Base-by-base conservation (phyloP, 2,113 vertebrate genomes). In the Danionella cerebrum region DNA sequence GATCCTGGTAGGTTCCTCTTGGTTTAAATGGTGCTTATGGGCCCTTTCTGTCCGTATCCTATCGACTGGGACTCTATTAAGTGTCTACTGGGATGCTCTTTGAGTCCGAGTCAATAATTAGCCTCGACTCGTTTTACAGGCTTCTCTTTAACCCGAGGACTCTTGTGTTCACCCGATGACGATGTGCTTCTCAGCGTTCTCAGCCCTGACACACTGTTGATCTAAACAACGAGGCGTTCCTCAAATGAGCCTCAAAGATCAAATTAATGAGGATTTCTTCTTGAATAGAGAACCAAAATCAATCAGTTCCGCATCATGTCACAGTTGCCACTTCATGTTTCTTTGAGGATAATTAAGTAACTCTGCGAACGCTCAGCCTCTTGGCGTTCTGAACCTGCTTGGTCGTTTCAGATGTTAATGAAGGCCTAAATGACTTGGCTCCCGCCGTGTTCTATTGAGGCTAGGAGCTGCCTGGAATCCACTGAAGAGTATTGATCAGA, bases 401-500 rank as follows among this genome's bases (percentile, higher is more conserved):
- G 65, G 59, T 71, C 63, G 55, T 76, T 78, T 73, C 42, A 16
- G 36, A 35, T 72, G 65, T 70, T 70, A 78, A 74, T 71, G 36
- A 76, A 70, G 67, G 35, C 45, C 57, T 70, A 76, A 73, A 78
- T 73, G 67, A 57, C 67, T 52, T 25, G 38, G 52, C 76, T 66
- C 65, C 58, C 48, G 33, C 42, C 2, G 47, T 55, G 47, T 27
- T 8, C 11, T 47, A 45, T 35, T 8, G 47, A 73, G 69, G 39
- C 13, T 12, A 50, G 69, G 51, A 76, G 65, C 74, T 79, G n/a
- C n/a, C n/a, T 55, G 21, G 24, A 68, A 70, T 74, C 24, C 71
- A 66, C 64, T 38, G 59, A 75, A 47, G 24, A 45, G 41, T 80
- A 85, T 84, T 69, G 83, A 85, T 88, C 78, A 63, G 53, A 74